These are phyloP conservation scores for Galendromus occidentalis DNA, from an alignment of 1,140 invertebrate species.

Conservation along the genomic window DNA sequence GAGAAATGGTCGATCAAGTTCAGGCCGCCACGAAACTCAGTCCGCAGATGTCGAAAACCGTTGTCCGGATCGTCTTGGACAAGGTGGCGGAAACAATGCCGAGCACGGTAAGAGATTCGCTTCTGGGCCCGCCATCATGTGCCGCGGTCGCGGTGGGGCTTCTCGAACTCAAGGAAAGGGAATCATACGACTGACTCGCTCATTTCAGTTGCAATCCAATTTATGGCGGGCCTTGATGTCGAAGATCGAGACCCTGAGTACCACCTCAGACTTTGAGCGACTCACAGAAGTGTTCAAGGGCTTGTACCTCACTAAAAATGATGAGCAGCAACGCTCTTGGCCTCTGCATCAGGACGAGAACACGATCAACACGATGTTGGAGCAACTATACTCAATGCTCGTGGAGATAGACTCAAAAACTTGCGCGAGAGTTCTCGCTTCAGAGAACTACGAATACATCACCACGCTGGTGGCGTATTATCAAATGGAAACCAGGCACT, in stretches of 20 bases:
- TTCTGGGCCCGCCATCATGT: slow-evolving; percentile 8
- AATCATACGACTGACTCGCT: not conserved
- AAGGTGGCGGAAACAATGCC: slow-evolving; percentile 7
- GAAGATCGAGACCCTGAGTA: slow-evolving; percentile 13
- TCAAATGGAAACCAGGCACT: slow-evolving; percentile 19
- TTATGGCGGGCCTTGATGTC: slow-evolving; percentile 18
- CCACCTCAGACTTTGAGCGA: slow-evolving; percentile 51
- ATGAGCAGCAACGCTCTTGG: slow-evolving; percentile 80
- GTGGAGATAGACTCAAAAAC: slow-evolving; percentile 36
- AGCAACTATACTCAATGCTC: slow-evolving; percentile 62
- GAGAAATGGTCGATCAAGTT: slow-evolving; percentile 42
- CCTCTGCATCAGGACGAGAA: slow-evolving; percentile 74
- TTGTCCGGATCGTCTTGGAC: not conserved
- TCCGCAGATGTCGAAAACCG: slow-evolving; percentile 7
- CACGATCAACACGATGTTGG: slow-evolving; percentile 57
- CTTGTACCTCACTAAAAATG: slow-evolving; percentile 65
- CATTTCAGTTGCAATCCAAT: slow-evolving; percentile 15
- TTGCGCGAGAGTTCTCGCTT: slow-evolving; percentile 23
- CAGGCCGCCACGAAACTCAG: slow-evolving; percentile 12
- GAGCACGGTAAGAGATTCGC: not conserved
- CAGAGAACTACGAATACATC: slow-evolving; percentile 26
- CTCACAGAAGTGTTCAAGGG: slow-evolving; percentile 56
- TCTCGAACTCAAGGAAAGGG: too few relatives aligned
- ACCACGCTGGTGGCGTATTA: slow-evolving; percentile 23
- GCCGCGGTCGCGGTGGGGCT: slow-evolving; percentile 20